These are phyloP conservation scores for Telenomus remus DNA, from an alignment of 1,140 invertebrate species.

Conservation along the genomic window DNA sequence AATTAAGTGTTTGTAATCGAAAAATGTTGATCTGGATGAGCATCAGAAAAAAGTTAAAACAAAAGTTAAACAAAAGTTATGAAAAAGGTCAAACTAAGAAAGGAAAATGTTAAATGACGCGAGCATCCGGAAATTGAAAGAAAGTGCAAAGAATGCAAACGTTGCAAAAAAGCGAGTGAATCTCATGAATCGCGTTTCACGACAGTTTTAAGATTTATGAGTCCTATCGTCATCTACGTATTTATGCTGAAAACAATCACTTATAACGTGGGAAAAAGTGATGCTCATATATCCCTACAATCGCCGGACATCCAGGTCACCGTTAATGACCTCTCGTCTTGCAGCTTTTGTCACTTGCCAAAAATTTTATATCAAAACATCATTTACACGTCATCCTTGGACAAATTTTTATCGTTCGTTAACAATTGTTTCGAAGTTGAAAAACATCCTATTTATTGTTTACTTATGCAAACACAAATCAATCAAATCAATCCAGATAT, in stretches of 20 bases:
- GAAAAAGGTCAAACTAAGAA: too few species aligned
- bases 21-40: too few species aligned
- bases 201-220: slow-evolving; percentile 24
- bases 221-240: slow-evolving; percentile 19
- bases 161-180: slow-evolving; percentile 1
- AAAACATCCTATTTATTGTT: too few species aligned
- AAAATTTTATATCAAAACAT: slow-evolving; percentile 20
- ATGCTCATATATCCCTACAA: slow-evolving; percentile 44
- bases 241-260: slow-evolving; percentile 30
- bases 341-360: slow-evolving; percentile 13
- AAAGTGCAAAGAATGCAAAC: slow-evolving; percentile 4
- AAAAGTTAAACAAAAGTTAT: too few species aligned
- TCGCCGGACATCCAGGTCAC: slow-evolving; percentile 54
- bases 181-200: slow-evolving; percentile 12
- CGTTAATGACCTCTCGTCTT: slow-evolving; percentile 32
- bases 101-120: neutral
- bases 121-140: slow-evolving; percentile 1
- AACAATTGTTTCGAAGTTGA: too few species aligned
- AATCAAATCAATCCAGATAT: too few species aligned
- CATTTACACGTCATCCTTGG: too few species aligned
- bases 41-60: too few species aligned
- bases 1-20: too few species aligned
- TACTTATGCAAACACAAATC: too few species aligned
- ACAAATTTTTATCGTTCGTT: too few species aligned
- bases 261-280: slow-evolving; percentile 47